Conservation (phyloP, 2,113 vertebrate species). For the Colossoma macropomum region DNA sequence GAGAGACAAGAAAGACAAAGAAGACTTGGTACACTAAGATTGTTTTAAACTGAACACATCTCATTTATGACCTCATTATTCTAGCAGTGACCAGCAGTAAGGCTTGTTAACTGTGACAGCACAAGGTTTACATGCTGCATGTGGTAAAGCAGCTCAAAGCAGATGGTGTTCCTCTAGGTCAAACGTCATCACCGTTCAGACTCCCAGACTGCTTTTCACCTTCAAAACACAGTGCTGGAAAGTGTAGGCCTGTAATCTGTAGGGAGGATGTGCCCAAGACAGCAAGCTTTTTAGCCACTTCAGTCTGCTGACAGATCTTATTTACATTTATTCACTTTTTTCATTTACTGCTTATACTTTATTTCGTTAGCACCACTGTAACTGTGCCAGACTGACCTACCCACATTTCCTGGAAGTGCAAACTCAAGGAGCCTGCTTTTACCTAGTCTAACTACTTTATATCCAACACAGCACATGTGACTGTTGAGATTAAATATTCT, state of each 20-base stretch:
- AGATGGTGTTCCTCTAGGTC: constrained; percentile 72
- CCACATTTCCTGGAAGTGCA: not conserved
- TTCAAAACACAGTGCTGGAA: not conserved
- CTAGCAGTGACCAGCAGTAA: constrained; percentile 2
- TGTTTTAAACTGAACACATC: not conserved
- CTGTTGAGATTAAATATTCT: not conserved
- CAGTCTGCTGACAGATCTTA: not conserved
- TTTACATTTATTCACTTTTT: not conserved
- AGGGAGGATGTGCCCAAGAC: not conserved
- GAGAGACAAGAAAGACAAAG: no score
- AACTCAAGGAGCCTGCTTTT: not conserved
- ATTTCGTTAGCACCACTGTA: not conserved
- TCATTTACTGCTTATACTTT: not conserved
- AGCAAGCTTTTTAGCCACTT: constrained; percentile 20
- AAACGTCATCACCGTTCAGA: constrained; percentile 59
- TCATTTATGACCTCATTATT: not conserved
- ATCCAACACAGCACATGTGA: not conserved
- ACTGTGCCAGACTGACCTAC: not conserved
- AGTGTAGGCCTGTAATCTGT: constrained; percentile 29
- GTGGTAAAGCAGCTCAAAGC: constrained; percentile 50
- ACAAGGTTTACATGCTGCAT: not conserved
- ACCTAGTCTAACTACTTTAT: not conserved
- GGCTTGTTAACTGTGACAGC: constrained; percentile 36
- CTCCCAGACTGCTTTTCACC: not conserved
- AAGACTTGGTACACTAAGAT: not conserved